phyloP scores from a whole-genome alignment of 2,113 vertebrate genomes.

The Ursus arctos region DNA sequence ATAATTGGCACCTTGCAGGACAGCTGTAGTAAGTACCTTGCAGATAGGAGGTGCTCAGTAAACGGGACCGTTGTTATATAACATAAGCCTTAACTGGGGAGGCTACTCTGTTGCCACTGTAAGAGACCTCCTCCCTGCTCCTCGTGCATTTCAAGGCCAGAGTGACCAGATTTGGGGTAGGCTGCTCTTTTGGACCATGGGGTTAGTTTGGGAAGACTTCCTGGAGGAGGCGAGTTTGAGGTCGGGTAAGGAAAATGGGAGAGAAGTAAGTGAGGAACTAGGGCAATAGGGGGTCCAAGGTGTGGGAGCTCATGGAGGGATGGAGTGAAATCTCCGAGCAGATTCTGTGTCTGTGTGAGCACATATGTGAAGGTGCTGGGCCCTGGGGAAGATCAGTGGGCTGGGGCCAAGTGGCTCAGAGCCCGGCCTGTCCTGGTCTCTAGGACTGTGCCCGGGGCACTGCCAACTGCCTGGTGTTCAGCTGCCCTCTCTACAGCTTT shows the following conservation, averaged over 20 bases:
- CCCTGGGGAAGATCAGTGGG: background rate
- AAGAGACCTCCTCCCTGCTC: background rate
- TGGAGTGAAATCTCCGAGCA: background rate
- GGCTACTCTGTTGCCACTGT: background rate
- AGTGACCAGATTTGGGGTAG: background rate
- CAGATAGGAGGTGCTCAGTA: background rate
- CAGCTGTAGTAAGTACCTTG: background rate
- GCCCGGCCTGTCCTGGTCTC: background rate
- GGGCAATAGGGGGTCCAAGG: background rate
- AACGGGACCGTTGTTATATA: background rate
- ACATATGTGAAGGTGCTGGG: background rate
- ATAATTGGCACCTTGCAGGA: background rate
- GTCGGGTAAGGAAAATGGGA: background rate
- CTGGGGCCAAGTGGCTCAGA: background rate
- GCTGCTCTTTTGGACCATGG: background rate
- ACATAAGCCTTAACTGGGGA: background rate
- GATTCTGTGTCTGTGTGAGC: background rate
- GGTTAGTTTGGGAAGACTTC: slow-evolving; percentile 41
- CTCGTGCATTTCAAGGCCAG: background rate
- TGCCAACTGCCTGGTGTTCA: slow-evolving; percentile 91
- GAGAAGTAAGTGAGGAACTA: background rate
- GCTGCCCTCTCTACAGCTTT: slow-evolving; percentile 94
- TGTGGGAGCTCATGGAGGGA: background rate
- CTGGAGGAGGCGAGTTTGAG: slow-evolving; percentile 41
- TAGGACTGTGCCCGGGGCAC: slow-evolving; percentile 94